Percentiles rank a stretch among this genome's conserved stretches.
phyloP scores from a whole-genome alignment of 2,888 invertebrate species.

The Melipona beecheii region DNA sequence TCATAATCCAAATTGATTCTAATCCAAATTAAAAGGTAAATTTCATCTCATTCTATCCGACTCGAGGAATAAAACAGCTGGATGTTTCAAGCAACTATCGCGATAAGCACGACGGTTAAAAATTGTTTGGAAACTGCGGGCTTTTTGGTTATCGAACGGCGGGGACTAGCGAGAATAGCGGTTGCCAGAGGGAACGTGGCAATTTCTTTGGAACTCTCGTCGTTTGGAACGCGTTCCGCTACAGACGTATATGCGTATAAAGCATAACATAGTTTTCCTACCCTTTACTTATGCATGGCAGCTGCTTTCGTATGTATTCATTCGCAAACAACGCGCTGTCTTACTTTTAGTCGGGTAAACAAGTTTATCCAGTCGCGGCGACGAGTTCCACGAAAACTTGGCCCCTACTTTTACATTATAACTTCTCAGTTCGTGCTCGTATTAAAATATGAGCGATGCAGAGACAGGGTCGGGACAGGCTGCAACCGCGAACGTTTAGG shows the following conservation, averaged over 20 bases:
- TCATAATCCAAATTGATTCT: not conserved
- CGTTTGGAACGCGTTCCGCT: conserved; percentile 1
- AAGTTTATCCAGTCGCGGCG: conserved; percentile 59
- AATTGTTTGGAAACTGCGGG: not conserved
- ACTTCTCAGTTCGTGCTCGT: conserved; percentile 39
- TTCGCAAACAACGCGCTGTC: conserved; percentile 60
- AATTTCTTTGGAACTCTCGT: conserved; percentile 36
- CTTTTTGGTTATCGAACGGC: conserved; percentile 14
- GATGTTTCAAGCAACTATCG: conserved; percentile 1
- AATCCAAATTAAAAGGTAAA: too few species aligned
- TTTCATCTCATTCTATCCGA: not conserved
- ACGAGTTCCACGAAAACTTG: conserved; percentile 48
- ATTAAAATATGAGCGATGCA: conserved; percentile 44
- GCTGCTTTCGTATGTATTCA: conserved; percentile 55
- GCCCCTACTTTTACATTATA: conserved; percentile 52
- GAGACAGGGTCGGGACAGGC: conserved; percentile 4
- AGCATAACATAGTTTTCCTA: conserved; percentile 22
- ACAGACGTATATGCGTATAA: conserved; percentile 23
- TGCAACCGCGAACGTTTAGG: conserved; percentile 3
- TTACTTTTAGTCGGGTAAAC: conserved; percentile 60
- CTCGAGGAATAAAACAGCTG: not conserved
- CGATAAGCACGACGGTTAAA: not conserved
- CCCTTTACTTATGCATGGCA: conserved; percentile 49
- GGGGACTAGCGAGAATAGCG: not conserved
- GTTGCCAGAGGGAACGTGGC: not conserved